phyloP scores from a whole-genome alignment of 2,888 invertebrate genomes.

The Trichogramma evanescens region DNA sequence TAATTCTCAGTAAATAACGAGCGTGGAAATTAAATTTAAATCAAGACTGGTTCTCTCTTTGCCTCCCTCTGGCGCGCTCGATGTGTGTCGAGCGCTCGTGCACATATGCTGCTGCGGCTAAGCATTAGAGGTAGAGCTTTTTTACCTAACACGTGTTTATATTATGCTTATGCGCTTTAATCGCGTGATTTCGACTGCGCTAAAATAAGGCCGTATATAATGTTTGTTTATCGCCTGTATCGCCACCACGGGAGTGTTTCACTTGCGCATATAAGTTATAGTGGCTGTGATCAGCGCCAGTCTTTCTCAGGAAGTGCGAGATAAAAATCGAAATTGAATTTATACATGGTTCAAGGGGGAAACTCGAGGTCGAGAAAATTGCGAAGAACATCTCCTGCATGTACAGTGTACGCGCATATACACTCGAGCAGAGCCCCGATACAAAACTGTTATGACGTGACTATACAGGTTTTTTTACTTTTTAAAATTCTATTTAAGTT shows the following conservation, averaged over 20 bases:
- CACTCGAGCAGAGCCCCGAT: no score
- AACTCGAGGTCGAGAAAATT: no score
- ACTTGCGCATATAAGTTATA: no score
- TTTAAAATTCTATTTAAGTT: conserved; percentile 8
- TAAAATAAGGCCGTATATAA: no score
- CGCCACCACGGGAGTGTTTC: no score
- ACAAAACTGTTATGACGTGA: background rate
- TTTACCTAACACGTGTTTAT: background rate
- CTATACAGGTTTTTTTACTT: background rate
- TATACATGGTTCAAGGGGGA: background rate
- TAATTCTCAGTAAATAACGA: conserved; percentile 1
- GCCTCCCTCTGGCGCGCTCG: no score
- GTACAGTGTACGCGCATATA: no score
- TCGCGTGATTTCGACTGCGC: conserved; percentile 8
- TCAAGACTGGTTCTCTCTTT: background rate
- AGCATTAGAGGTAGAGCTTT: no score
- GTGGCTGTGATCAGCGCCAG: background rate
- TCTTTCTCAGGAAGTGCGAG: background rate
- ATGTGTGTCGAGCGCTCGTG: no score
- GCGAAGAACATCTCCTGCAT: no score
- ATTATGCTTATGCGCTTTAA: conserved; percentile 1
- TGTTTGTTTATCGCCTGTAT: no score
- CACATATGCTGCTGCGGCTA: no score
- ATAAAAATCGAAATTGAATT: conserved; percentile 7
- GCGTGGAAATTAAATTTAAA: background rate